phyloP scores from a whole-genome alignment of 2,113 vertebrate species.

The Oxygymnocypris stewartii region DNA sequence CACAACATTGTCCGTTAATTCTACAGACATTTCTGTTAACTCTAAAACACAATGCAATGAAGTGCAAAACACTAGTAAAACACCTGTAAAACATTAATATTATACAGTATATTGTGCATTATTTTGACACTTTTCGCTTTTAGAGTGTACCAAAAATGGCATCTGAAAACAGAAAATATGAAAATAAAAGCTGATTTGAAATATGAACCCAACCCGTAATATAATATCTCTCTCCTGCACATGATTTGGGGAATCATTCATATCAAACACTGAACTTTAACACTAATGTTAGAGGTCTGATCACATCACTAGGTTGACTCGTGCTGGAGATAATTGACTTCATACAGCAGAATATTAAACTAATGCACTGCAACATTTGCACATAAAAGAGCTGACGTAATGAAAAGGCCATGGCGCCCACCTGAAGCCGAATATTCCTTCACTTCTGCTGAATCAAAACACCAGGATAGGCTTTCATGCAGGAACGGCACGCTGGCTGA shows the following conservation, averaged over 20 bases:
- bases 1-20: no score
- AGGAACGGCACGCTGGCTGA: slow-evolving; percentile 57
- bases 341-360: neutral
- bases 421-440: slow-evolving; percentile 55
- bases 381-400: slow-evolving; percentile 27
- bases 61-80: no score
- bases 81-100: no score
- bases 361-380: neutral
- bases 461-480: slow-evolving; percentile 58
- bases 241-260: neutral
- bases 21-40: no score
- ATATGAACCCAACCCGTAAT: no score
- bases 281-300: neutral
- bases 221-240: no score
- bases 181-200: no score
- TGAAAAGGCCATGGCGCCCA: slow-evolving; percentile 38
- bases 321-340: neutral
- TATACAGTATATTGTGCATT: no score
- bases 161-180: no score
- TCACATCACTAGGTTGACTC: neutral
- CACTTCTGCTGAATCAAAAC: slow-evolving; percentile 58
- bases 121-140: no score
- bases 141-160: no score
- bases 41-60: no score
- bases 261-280: neutral